Percentiles rank a stretch among this genome's conserved stretches.
These are phyloP conservation scores for Bombus vancouverensis DNA, from an alignment of 1,140 invertebrate species.

Conservation along the genomic window DNA sequence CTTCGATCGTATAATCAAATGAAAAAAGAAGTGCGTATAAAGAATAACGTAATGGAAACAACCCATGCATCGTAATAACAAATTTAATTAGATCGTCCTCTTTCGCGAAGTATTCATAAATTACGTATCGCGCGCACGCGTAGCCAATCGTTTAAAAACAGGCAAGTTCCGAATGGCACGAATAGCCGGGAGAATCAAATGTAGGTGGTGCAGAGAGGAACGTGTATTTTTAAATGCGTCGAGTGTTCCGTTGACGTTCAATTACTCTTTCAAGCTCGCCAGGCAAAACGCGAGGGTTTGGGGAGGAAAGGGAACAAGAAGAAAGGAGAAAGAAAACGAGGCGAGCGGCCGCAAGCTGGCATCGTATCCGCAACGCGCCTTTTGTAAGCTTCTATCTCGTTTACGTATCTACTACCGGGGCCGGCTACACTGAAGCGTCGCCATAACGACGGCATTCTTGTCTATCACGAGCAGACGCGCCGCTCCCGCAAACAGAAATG, in stretches of 20 bases:
- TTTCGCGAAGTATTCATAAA: neutral
- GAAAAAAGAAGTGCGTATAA: neutral
- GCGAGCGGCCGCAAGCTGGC: constrained; percentile 35
- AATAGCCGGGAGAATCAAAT: neutral
- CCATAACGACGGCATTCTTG: constrained; percentile 66
- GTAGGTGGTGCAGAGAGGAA: too few relatives aligned
- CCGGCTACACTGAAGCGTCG: constrained; percentile 57
- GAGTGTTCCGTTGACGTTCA: constrained; percentile 74
- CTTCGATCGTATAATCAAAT: neutral
- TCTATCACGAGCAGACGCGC: constrained; percentile 60
- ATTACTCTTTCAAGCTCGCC: constrained; percentile 76
- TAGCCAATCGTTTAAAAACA: constrained; percentile 6
- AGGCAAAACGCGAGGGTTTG: constrained; percentile 50
- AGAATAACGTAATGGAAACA: neutral
- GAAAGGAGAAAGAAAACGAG: constrained; percentile 57
- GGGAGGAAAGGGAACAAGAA: constrained; percentile 10
- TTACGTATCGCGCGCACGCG: neutral
- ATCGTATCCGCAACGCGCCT: constrained; percentile 65
- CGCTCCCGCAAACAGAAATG: constrained; percentile 54
- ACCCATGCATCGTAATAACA: neutral
- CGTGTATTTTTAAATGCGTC: constrained; percentile 69
- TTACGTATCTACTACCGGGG: constrained; percentile 71
- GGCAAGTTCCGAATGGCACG: neutral
- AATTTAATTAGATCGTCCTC: neutral
- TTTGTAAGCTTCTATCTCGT: constrained; percentile 76